Evolutionary conservation across 2,113 vertebrate genomes (phyloP).

Genomic region (Hymenochirus boettgeri): DNA sequence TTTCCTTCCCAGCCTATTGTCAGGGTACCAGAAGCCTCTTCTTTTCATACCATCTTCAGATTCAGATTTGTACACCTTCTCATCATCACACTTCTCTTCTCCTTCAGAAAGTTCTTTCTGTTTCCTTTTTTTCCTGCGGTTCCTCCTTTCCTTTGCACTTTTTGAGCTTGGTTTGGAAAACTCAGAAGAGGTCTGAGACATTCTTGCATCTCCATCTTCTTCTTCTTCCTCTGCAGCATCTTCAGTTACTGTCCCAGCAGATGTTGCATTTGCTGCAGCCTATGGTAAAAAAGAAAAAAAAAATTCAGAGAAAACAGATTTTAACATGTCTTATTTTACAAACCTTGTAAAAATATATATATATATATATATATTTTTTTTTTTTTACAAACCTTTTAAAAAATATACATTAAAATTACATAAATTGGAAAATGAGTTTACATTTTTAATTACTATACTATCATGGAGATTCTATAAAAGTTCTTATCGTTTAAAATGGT

Average conservation of each 20-base stretch:
- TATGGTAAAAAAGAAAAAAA: no score
- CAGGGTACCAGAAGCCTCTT: slow-evolving; percentile 80
- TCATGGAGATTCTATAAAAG: no score
- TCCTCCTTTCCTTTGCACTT: slow-evolving; percentile 93
- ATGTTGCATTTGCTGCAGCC: slow-evolving; percentile 90
- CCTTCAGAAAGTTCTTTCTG: slow-evolving; percentile 88
- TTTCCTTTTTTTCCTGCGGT: slow-evolving; percentile 85
- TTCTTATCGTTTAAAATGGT: no score
- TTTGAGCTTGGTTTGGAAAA: slow-evolving; percentile 95
- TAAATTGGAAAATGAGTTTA: no score
- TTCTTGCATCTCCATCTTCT: slow-evolving; percentile 71
- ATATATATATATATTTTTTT: no score
- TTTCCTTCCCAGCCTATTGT: slow-evolving; percentile 87
- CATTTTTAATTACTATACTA: no score
- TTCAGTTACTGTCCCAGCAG: slow-evolving; percentile 90
- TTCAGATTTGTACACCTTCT: slow-evolving; percentile 95
- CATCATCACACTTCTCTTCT: slow-evolving; percentile 90
- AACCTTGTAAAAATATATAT: no score
- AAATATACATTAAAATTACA: no score
- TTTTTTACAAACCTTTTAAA: no score
- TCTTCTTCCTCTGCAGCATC: slow-evolving; percentile 88
- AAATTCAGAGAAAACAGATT: no score
- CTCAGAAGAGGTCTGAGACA: slow-evolving; percentile 92
- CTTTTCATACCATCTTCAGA: slow-evolving; percentile 93
- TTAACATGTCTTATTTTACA: no score